A percentile compares a stretch with the other conserved stretches of the same genome.
These are phyloP conservation scores for Lamellibrachia satsuma DNA, from an alignment of 2,888 invertebrate species.

Conservation along the genomic window DNA sequence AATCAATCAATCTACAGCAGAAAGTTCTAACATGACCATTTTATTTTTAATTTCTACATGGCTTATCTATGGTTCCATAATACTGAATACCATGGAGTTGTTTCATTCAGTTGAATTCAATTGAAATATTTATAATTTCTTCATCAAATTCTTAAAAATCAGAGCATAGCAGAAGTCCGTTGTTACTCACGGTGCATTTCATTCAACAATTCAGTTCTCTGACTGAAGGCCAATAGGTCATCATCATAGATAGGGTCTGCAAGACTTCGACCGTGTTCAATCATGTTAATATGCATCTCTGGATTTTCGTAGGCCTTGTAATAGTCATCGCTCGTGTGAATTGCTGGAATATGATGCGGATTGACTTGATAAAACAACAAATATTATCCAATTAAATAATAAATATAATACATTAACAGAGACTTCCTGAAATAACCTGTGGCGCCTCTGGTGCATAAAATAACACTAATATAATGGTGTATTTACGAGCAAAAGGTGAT, in stretches of 20 bases:
- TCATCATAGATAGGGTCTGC: constrained; percentile 33
- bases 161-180: background rate
- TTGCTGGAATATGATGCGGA: background rate
- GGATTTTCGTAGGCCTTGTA: constrained; percentile 24
- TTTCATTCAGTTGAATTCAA: too few species aligned
- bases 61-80: background rate
- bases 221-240: constrained; percentile 21
- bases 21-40: too few species aligned
- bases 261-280: constrained; percentile 33
- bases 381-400: too few species aligned
- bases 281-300: constrained; percentile 32
- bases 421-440: too few species aligned
- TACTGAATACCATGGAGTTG: too few species aligned
- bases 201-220: background rate
- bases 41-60: too few species aligned
- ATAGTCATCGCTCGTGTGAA: background rate
- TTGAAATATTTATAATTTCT: background rate
- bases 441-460: too few species aligned
- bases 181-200: background rate
- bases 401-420: too few species aligned
- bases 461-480: too few species aligned
- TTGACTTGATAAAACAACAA: too few species aligned
- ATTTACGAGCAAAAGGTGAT: too few species aligned
- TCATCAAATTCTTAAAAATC: background rate
- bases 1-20: too few species aligned